These are phyloP conservation scores for Chaetogeoica ovagalla DNA, from an alignment of 2,888 invertebrate species.

Conservation along the genomic window DNA sequence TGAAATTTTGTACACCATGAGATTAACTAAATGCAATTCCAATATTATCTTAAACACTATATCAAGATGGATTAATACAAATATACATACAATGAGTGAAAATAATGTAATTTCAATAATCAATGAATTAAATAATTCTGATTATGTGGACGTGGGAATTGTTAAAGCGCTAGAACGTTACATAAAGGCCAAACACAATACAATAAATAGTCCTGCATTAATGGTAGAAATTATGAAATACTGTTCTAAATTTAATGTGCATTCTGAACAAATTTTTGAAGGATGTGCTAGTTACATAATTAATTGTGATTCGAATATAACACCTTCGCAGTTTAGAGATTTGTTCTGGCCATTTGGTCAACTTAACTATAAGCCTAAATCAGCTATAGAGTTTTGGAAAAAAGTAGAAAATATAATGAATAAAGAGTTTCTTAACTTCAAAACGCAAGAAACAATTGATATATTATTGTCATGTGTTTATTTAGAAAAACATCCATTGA, in stretches of 20 bases:
- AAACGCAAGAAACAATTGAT: slow-evolving; percentile 65
- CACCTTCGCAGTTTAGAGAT: slow-evolving; percentile 64
- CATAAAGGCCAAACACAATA: slow-evolving; percentile 61
- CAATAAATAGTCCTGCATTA: slow-evolving; percentile 61
- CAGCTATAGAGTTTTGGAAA: slow-evolving; percentile 65
- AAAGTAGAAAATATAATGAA: slow-evolving; percentile 64
- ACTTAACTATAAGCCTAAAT: slow-evolving; percentile 65
- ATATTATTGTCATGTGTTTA: slow-evolving; percentile 70
- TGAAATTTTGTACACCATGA: slow-evolving; percentile 56
- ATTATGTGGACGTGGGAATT: slow-evolving; percentile 65
- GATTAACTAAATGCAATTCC: slow-evolving; percentile 56
- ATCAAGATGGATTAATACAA: slow-evolving; percentile 66
- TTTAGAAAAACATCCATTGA: slow-evolving; percentile 66
- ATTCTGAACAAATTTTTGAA: slow-evolving; percentile 65
- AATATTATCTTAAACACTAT: slow-evolving; percentile 59
- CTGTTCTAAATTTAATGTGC: slow-evolving; percentile 65
- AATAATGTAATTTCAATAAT: slow-evolving; percentile 64
- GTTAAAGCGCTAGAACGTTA: slow-evolving; percentile 68
- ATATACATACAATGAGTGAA: slow-evolving; percentile 67
- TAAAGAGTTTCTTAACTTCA: slow-evolving; percentile 65
- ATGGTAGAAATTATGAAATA: slow-evolving; percentile 67
- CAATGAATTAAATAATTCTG: slow-evolving; percentile 63
- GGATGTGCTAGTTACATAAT: slow-evolving; percentile 66
- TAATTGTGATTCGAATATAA: slow-evolving; percentile 60
- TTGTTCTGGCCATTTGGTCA: slow-evolving; percentile 68